Conservation (phyloP, 35 echinoderm and acorn worm species). For the Apostichopus californicus region DNA sequence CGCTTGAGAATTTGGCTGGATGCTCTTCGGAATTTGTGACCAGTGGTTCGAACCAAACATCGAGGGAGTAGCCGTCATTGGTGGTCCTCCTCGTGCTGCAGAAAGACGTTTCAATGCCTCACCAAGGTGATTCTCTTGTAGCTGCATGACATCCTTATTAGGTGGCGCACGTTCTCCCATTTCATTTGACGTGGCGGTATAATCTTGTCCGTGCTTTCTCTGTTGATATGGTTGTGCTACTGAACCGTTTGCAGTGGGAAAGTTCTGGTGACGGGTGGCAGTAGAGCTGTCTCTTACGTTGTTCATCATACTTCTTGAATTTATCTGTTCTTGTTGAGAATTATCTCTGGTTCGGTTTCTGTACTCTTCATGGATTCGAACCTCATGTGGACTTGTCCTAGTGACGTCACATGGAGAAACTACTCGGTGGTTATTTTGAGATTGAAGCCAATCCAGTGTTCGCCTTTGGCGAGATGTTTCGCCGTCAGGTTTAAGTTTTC, state of each 20-base stretch:
- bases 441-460: conserved; percentile 29
- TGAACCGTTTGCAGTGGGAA: not conserved
- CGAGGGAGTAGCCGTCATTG: no score
- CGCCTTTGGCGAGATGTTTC: not conserved
- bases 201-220: not conserved
- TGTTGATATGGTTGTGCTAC: not conserved
- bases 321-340: not conserved
- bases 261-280: not conserved
- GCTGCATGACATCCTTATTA: conserved; percentile 21
- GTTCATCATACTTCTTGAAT: not conserved
- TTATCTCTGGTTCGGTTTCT: not conserved
- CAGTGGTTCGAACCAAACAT: not conserved
- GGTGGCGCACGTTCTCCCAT: not conserved
- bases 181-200: not conserved
- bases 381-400: not conserved
- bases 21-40: not conserved
- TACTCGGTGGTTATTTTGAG: not conserved
- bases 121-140: conserved; percentile 17
- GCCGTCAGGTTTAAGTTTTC: not conserved
- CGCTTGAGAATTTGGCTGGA: not conserved
- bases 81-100: conserved; percentile 7
- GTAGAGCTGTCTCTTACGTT: not conserved
- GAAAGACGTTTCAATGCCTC: conserved; percentile 21
- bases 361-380: not conserved
- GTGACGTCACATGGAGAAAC: not conserved